These are phyloP conservation scores for Chironomus tentans DNA, from an alignment of 2,888 invertebrate species.

Conservation along the genomic window DNA sequence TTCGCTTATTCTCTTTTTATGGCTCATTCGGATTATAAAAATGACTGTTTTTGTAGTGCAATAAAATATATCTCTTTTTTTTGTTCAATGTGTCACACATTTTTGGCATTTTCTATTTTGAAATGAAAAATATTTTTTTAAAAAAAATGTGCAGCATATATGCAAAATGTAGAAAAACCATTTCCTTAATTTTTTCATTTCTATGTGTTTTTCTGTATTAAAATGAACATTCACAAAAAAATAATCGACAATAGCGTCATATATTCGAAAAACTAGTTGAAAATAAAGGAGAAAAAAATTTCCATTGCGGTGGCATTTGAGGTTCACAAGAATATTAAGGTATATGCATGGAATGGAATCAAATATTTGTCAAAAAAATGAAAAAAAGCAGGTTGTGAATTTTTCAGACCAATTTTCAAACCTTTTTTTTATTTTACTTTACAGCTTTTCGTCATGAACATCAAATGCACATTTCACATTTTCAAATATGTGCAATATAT, in stretches of 20 bases:
- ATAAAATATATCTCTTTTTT: neutral
- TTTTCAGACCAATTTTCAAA: neutral
- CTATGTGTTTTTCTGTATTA: neutral
- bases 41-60: constrained; percentile 11
- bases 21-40: constrained; percentile 22
- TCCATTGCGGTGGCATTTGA: constrained; percentile 10
- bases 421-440: neutral
- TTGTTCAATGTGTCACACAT: neutral
- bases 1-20: constrained; percentile 14
- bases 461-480: constrained; percentile 3
- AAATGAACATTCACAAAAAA: neutral
- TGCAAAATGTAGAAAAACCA: constrained; percentile 1
- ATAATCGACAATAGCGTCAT: constrained; percentile 8
- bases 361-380: constrained; percentile 26
- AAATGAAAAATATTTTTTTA: neutral
- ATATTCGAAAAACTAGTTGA: neutral
- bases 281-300: neutral
- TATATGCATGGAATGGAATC: neutral
- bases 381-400: constrained; percentile 7
- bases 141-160: constrained; percentile 13
- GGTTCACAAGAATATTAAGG: neutral
- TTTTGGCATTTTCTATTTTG: constrained; percentile 2
- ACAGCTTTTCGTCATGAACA: neutral
- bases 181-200: constrained; percentile 16
- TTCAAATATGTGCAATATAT: neutral